Evolutionary conservation across 2,888 invertebrate species (phyloP).

Genomic region (Cantharis rustica): DNA sequence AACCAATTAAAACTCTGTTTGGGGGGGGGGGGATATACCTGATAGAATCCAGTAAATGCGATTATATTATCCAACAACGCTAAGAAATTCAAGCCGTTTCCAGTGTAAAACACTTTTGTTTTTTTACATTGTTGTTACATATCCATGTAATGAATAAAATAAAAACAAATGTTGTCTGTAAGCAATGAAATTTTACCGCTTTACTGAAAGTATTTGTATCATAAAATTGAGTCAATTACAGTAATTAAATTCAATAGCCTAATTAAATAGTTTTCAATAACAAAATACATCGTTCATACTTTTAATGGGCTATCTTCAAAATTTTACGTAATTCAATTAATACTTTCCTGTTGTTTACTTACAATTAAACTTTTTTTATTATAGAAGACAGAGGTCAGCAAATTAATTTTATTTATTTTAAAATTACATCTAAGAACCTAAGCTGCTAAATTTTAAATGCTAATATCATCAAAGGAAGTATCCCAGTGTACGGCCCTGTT

Average conservation of each 20-base stretch:
- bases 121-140: too few species aligned
- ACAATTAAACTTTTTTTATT: neutral
- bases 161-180: too few species aligned
- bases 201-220: neutral
- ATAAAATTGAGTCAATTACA: neutral
- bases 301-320: neutral
- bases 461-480: constrained; percentile 45
- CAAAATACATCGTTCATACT: too few species aligned
- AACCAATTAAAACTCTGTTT: too few species aligned
- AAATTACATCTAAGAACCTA: neutral
- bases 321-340: neutral
- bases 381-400: neutral
- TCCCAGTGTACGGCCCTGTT: constrained; percentile 39
- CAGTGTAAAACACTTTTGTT: too few species aligned
- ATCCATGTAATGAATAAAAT: too few species aligned
- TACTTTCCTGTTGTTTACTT: neutral
- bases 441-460: constrained; percentile 32
- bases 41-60: too few species aligned
- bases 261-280: neutral
- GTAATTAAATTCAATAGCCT: neutral
- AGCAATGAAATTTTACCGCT: too few species aligned
- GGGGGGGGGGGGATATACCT: too few species aligned
- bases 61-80: too few species aligned
- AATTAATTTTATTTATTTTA: neutral
- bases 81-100: too few species aligned